Conservation (phyloP, 2,797 vertebrate genomes). For the Tarsius wallacei region DNA sequence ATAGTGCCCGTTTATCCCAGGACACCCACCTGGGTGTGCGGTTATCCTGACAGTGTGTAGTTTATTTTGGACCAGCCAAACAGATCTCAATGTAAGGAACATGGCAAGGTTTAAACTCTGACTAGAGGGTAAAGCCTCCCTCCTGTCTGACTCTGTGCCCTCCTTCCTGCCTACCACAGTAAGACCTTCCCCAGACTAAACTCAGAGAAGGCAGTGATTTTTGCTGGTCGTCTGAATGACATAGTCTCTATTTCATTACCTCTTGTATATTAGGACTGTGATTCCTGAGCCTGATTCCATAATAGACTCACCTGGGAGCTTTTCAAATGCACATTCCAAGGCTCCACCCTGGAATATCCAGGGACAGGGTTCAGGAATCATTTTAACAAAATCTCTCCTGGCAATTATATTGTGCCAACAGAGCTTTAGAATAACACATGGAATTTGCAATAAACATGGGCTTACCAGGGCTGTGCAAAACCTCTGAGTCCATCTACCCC, state of each 20-base stretch:
- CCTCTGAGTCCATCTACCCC: not conserved
- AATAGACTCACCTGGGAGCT: not conserved
- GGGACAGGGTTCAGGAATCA: not conserved
- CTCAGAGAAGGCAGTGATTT: not conserved
- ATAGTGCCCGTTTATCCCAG: not conserved
- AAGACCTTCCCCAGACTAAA: not conserved
- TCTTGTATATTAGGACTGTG: not conserved
- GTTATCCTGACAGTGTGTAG: not conserved
- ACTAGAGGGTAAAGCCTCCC: not conserved
- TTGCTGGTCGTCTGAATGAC: not conserved
- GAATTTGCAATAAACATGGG: constrained; percentile 20
- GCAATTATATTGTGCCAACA: not conserved
- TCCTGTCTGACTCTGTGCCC: not conserved
- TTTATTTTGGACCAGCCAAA: not conserved
- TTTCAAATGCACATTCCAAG: not conserved
- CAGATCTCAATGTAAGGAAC: not conserved
- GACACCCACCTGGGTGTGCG: not conserved
- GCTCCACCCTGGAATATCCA: not conserved
- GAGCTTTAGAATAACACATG: not conserved
- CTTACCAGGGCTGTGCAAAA: not conserved
- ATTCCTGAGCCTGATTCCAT: not conserved
- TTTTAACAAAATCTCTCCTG: constrained; percentile 15
- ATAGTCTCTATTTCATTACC: not conserved
- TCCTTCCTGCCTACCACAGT: not conserved
- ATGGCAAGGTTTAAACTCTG: not conserved